Conservation (phyloP, 1,140 invertebrate genomes). For the Dendrolimus kikuchii region DNA sequence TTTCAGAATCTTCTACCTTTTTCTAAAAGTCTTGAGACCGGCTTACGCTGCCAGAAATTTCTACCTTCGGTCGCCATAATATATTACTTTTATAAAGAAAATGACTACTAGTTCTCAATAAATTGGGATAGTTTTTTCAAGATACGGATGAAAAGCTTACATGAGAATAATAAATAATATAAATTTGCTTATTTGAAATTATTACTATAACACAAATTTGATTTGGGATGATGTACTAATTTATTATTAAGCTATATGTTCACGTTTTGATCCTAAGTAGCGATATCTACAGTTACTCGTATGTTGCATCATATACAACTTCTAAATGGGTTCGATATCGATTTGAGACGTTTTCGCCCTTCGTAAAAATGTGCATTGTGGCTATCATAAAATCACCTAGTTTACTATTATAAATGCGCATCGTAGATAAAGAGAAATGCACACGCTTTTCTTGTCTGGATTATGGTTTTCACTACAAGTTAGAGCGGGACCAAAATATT, state of each 20-base stretch:
- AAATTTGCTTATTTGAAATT: too few relatives aligned
- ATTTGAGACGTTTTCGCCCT: conserved; percentile 19
- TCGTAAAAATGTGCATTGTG: conserved; percentile 30
- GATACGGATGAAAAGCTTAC: too few relatives aligned
- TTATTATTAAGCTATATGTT: conserved; percentile 1
- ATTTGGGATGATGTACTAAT: too few relatives aligned
- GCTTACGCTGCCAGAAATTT: too few relatives aligned
- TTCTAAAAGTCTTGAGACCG: too few relatives aligned
- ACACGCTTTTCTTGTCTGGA: conserved; percentile 15
- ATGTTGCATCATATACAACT: conserved; percentile 3
- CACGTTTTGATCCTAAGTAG: conserved; percentile 7
- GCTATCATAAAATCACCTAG: conserved; percentile 26
- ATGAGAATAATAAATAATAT: too few relatives aligned
- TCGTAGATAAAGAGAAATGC: conserved; percentile 12
- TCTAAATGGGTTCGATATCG: conserved; percentile 17
- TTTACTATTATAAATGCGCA: conserved; percentile 32
- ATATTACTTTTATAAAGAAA: too few relatives aligned
- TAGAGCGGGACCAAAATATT: conserved; percentile 22
- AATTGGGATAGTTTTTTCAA: too few relatives aligned
- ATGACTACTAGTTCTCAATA: too few relatives aligned
- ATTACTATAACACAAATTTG: too few relatives aligned
- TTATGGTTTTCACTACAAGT: conserved; percentile 1
- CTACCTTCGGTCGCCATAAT: too few relatives aligned
- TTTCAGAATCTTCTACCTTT: too few relatives aligned
- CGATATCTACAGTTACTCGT: conserved; percentile 5